These are phyloP conservation scores for Dasysyrphus albostriatus DNA, from an alignment of 2,888 invertebrate species.

Conservation along the genomic window DNA sequence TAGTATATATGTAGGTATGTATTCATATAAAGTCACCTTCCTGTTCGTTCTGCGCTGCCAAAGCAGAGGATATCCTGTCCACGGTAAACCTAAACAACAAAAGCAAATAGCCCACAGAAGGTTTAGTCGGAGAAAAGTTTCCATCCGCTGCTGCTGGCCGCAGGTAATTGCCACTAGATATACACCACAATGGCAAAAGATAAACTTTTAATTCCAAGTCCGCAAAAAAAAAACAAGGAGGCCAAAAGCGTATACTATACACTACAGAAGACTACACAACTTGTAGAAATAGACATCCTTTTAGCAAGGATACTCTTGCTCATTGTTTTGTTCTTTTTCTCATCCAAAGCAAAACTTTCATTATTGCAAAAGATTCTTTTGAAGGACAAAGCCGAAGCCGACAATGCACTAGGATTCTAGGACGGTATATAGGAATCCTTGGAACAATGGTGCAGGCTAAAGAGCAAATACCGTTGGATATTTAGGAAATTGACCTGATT, in stretches of 20 bases:
- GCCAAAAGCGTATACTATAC: neutral
- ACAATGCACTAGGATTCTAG: conserved; percentile 27
- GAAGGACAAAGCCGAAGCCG: conserved; percentile 15
- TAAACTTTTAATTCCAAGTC: conserved; percentile 66
- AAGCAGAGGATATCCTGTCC: conserved; percentile 14
- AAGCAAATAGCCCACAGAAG: conserved; percentile 27
- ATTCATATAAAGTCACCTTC: conserved; percentile 12
- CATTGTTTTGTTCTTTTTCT: neutral
- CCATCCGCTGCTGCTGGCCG: conserved; percentile 29
- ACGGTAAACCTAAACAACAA: conserved; percentile 30
- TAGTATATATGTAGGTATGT: no score
- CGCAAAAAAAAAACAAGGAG: conserved; percentile 5
- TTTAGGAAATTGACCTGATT: conserved; percentile 73
- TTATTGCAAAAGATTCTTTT: conserved; percentile 17
- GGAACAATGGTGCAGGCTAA: conserved; percentile 59
- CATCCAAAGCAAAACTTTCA: conserved; percentile 29
- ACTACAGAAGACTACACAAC: neutral
- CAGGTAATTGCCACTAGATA: conserved; percentile 66
- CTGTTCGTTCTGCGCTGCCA: neutral
- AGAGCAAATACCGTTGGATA: conserved; percentile 67
- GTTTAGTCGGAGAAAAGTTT: conserved; percentile 26
- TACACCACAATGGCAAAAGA: conserved; percentile 60
- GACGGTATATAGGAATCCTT: neutral
- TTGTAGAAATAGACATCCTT: conserved; percentile 18
- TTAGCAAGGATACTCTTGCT: conserved; percentile 13